Conservation (phyloP, 2,113 vertebrate species). For the Psophia crepitans region DNA sequence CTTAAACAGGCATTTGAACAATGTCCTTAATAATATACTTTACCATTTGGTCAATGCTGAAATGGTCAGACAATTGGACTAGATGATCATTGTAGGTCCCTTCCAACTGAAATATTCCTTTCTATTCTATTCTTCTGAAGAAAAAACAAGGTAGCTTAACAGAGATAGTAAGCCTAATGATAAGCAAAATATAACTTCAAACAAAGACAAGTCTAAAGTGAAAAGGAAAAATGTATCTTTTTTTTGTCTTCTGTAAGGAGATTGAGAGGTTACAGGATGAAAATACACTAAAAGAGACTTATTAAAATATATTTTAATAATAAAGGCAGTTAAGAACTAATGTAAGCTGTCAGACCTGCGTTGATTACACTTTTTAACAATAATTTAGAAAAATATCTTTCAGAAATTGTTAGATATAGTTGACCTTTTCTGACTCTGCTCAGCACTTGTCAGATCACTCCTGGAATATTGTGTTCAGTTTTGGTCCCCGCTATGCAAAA, state of each 20-base stretch:
- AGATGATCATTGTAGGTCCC: background rate
- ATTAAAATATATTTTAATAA: background rate
- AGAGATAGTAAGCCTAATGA: background rate
- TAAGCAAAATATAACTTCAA: background rate
- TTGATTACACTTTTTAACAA: background rate
- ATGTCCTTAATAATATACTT: background rate
- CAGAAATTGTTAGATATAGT: background rate
- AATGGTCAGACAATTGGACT: background rate
- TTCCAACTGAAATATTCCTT: background rate
- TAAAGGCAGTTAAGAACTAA: background rate
- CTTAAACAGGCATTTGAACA: background rate
- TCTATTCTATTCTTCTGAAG: background rate
- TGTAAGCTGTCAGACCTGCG: background rate
- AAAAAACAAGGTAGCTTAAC: background rate
- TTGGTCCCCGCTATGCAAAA: too few relatives aligned
- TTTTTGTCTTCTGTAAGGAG: background rate
- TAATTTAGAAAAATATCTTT: background rate
- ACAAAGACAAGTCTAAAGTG: background rate
- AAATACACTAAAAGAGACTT: background rate
- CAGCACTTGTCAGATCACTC: too few relatives aligned
- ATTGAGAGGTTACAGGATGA: background rate
- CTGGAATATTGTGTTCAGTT: too few relatives aligned
- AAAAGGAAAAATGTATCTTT: background rate
- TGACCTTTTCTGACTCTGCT: background rate
- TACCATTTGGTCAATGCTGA: background rate